These are phyloP conservation scores for Trematocara nigrifrons DNA, from an alignment of 2,113 vertebrate species.

Conservation along the genomic window DNA sequence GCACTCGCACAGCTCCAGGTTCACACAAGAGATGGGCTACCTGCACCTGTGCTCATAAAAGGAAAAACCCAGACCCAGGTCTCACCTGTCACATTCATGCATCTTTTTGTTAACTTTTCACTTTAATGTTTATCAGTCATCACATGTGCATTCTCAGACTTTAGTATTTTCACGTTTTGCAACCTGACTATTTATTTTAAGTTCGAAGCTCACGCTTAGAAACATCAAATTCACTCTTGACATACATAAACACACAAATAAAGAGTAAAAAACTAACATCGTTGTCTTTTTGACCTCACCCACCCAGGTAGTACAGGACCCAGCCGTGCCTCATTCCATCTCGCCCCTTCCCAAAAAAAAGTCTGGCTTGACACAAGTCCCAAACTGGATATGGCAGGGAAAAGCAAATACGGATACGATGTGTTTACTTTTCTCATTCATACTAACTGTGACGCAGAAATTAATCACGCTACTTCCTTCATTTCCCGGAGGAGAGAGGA, in stretches of 20 bases:
- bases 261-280: background rate
- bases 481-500: background rate
- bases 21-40: no score
- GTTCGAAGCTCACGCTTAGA: background rate
- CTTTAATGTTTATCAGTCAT: background rate
- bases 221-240: background rate
- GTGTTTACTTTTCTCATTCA: background rate
- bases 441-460: background rate
- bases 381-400: rapidly evolving
- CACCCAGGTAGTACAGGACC: background rate
- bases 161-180: rapidly evolving
- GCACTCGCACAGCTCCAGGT: no score
- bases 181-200: background rate
- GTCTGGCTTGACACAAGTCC: background rate
- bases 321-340: rapidly evolving
- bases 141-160: background rate
- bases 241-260: background rate
- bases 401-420: background rate
- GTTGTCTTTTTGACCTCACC: background rate
- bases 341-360: background rate
- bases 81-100: no score
- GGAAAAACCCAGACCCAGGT: no score
- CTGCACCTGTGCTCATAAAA: no score
- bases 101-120: background rate
- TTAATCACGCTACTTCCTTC: background rate